Evolutionary conservation across 2,797 vertebrate species (phyloP), one percentile per base, ranked within the genome.

Genomic region (Hoplostethus mediterraneus): DNA sequence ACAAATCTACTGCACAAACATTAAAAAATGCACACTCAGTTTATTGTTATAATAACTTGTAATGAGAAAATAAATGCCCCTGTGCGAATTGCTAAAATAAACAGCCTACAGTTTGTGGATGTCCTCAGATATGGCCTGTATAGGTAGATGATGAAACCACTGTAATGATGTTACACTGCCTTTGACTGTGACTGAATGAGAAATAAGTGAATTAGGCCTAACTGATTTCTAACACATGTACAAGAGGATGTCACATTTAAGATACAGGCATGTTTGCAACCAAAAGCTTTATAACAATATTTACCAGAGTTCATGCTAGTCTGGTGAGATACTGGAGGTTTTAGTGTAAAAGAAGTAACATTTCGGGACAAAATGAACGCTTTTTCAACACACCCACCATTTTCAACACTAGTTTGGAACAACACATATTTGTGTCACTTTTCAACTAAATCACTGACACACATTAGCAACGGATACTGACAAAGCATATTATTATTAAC

Each of bases 191-290:
- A 84, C 81, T 52, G 75, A 86, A 84, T 52, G 60, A 82, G 65
- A 81, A 75, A 81, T 74, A 81, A 82, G 69, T 70, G 67, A 83
- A 82, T 62, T 80, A 28, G 28, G 28, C 28, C 3, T 28, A 71
- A 86, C 83, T 82, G 72, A 85, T 90, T 87, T 81, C 67, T 79
- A 80, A 85, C 81, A 81, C 66, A 64, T 79, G 79, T 77, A 79
- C 71, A 65, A 64, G 72, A 64, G 53, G 63, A 59, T 71, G 81
- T 86, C 82, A 79, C 79, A 79, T 83, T 74, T 48, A 56, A 62
- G 56, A 66, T 67, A 49, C 71, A 59, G 66, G 40, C 74, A 54
- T 60, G 77, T 63, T 73, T 74, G 67, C 71, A 77, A 36, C 49
- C 55, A 67, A 44, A 67, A 49, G 55, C 44, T 55, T 28, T n/a